Evolutionary conservation across 2,797 vertebrate genomes (phyloP).

Genomic region (Clarias fuscus): DNA sequence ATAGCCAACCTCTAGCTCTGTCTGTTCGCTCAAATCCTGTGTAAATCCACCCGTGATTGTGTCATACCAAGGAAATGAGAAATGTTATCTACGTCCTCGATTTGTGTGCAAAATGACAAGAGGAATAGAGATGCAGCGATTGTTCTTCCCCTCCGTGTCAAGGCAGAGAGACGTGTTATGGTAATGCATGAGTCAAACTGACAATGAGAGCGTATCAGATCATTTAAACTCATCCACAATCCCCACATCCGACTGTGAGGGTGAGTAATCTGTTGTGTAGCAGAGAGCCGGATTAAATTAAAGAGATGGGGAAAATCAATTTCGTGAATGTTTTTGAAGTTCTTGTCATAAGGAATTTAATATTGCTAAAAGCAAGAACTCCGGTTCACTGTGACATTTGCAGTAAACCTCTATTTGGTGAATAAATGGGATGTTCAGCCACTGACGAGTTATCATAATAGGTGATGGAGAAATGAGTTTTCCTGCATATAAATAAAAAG

Average conservation of each 20-base stretch:
- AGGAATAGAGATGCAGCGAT: slow-evolving; percentile 52
- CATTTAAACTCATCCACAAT: slow-evolving; percentile 6
- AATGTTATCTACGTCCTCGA: slow-evolving; percentile 48
- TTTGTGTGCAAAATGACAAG: slow-evolving; percentile 57
- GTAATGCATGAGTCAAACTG: slow-evolving; percentile 45
- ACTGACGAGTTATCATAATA: slow-evolving; percentile 36
- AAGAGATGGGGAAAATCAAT: slow-evolving; percentile 24
- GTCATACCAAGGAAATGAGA: slow-evolving; percentile 11
- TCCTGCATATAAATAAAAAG: background rate
- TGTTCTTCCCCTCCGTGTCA: slow-evolving; percentile 58
- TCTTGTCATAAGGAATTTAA: slow-evolving; percentile 59
- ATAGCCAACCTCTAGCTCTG: slow-evolving; percentile 9
- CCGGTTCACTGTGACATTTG: slow-evolving; percentile 60
- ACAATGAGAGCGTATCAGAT: slow-evolving; percentile 40
- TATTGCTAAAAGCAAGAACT: slow-evolving; percentile 41
- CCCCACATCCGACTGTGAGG: slow-evolving; percentile 21
- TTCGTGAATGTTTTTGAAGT: slow-evolving; percentile 46
- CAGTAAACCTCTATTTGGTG: slow-evolving; percentile 62
- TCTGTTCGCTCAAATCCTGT: slow-evolving; percentile 7
- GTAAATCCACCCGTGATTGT: slow-evolving; percentile 32
- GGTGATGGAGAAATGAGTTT: slow-evolving; percentile 25
- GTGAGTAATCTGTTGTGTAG: slow-evolving; percentile 35
- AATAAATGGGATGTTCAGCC: slow-evolving; percentile 52
- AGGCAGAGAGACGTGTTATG: slow-evolving; percentile 51
- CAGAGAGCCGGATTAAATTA: slow-evolving; percentile 30